These are phyloP conservation scores for Doryteuthis pealeii DNA, from an alignment of 1,140 invertebrate species.

Conservation along the genomic window DNA sequence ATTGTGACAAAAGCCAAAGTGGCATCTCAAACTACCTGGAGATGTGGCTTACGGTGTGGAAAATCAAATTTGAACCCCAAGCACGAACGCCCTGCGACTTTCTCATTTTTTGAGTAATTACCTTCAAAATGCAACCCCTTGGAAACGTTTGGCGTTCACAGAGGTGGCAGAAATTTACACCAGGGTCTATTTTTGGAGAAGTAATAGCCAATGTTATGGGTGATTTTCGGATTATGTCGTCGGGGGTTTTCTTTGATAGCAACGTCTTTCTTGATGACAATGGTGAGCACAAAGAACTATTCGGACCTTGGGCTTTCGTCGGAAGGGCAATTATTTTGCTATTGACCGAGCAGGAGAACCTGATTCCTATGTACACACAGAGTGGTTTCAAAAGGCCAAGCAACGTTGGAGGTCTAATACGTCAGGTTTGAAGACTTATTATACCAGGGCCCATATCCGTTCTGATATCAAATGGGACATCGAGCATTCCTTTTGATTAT, in stretches of 20 bases:
- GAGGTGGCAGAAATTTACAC: slow-evolving; percentile 39
- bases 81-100: slow-evolving; percentile 38
- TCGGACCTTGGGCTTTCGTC: slow-evolving; percentile 42
- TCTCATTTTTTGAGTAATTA: slow-evolving; percentile 42
- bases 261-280: slow-evolving; percentile 84
- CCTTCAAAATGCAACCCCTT: slow-evolving; percentile 36
- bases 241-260: slow-evolving; percentile 89
- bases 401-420: slow-evolving; percentile 36
- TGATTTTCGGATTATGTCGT: slow-evolving; percentile 81
- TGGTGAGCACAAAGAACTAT: slow-evolving; percentile 32
- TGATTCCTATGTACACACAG: slow-evolving; percentile 26
- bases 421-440: slow-evolving; percentile 28
- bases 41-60: slow-evolving; percentile 84
- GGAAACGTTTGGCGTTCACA: slow-evolving; percentile 40
- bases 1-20: slow-evolving; percentile 28
- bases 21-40: slow-evolving; percentile 56
- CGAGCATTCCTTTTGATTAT: slow-evolving; percentile 53
- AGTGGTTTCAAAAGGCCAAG: slow-evolving; percentile 36
- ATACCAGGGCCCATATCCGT: slow-evolving; percentile 64
- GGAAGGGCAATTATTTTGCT: slow-evolving; percentile 24
- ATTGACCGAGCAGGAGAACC: slow-evolving; percentile 37
- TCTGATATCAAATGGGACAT: slow-evolving; percentile 71
- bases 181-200: slow-evolving; percentile 53
- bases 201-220: slow-evolving; percentile 89
- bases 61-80: slow-evolving; percentile 84